Base-by-base conservation (phyloP, 2,888 invertebrate species). In the Callinectes sapidus region DNA sequence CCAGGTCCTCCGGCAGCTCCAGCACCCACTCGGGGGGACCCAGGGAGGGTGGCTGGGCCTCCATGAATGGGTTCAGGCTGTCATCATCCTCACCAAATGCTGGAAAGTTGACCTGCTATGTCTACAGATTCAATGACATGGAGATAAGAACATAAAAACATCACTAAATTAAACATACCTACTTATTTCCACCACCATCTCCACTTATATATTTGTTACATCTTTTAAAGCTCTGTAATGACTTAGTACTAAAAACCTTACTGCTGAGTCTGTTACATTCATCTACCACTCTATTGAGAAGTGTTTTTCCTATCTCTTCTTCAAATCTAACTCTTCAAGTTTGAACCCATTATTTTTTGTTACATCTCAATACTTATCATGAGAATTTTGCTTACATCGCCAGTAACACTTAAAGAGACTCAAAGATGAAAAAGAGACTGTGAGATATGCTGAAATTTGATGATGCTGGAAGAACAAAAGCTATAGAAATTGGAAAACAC, bases 1-100 rank as follows among this genome's bases (percentile, higher is more conserved):
- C 99, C 91, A 99, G 96, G 96, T 99, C 99, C 95, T 99, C 99
- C 0, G 98, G 97, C 5, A 98, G 97, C 96, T 99, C 98, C 92
- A 97, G 96, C 91, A 99, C 96, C 99, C 99, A 99, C 95, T 98
- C 98, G 0, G 98, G 98, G 85, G 96, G 96, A 95, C 94, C 94
- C 61, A 93, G 39, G 39, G 94, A 91, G 39, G 92, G 86, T 14
- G 92, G 94, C 32, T 93, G 92, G n/a, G 92, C 55, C 32, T 92
- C 94, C 85, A 92, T 90, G 77, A 94, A 93, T 61, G 92, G 93
- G 85, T 93, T 93, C 5, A 77, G 85, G 55, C 92, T 90, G 32
- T 93, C 93, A 39, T 92, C 92, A 18, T 94, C 94, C 10, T 94
- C 93, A 14, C 87, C 90, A 87, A 94, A 94, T 28, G 94, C 94